phyloP scores from a whole-genome alignment of 2,113 vertebrate genomes.

The Microtus oregoni region DNA sequence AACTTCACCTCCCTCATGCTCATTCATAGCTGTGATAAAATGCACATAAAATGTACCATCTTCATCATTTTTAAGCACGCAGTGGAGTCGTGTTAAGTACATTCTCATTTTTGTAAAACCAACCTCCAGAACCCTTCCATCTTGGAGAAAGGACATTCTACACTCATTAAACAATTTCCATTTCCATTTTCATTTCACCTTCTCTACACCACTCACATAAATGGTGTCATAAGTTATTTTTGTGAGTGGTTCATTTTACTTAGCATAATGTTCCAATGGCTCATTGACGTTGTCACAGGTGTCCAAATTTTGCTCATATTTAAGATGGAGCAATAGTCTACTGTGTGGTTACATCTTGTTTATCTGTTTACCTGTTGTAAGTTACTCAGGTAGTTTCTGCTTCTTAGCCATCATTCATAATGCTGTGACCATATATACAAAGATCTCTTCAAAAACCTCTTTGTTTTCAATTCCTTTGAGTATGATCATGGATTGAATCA shows the following conservation, averaged over 20 bases:
- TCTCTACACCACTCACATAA: not conserved
- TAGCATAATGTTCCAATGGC: not conserved
- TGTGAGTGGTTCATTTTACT: not conserved
- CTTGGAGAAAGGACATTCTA: slow-evolving; percentile 18
- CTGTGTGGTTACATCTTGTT: not conserved
- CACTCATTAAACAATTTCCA: not conserved
- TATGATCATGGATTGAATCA: not conserved
- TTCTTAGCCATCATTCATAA: not conserved
- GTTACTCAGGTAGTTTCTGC: not conserved
- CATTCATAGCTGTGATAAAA: not conserved
- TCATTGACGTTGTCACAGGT: not conserved
- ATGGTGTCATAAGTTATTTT: not conserved
- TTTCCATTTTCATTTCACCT: not conserved
- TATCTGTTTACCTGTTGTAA: not conserved
- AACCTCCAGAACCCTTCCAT: slow-evolving; percentile 3
- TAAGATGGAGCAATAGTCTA: not conserved
- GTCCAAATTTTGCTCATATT: not conserved
- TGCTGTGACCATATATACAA: not conserved
- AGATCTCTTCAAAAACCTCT: not conserved
- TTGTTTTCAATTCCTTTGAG: not conserved
- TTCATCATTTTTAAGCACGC: not conserved
- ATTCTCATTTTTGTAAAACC: not conserved
- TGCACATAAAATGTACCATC: not conserved
- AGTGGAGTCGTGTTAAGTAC: not conserved
- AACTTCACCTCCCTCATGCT: not conserved